Evolutionary conservation across 2,113 vertebrate species (phyloP).

Genomic region (Phasianus colchicus): DNA sequence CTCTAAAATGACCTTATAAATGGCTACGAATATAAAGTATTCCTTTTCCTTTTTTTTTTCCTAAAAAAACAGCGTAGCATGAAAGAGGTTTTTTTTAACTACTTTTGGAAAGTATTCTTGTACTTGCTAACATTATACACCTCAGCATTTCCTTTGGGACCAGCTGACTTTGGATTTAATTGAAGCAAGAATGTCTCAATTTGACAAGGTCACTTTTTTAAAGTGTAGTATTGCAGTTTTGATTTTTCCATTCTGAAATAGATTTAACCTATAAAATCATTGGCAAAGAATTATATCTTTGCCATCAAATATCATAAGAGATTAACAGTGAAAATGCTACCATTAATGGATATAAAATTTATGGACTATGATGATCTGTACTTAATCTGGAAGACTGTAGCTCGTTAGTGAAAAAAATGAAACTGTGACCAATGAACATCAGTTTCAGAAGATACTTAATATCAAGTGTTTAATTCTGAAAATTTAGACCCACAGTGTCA

Average conservation of each 20-base stretch:
- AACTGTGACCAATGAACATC: background rate
- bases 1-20: slow-evolving; percentile 79
- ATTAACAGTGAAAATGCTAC: slow-evolving; percentile 68
- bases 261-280: slow-evolving; percentile 75
- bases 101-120: slow-evolving; percentile 76
- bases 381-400: slow-evolving; percentile 14
- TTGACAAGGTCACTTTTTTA: slow-evolving; percentile 80
- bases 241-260: slow-evolving; percentile 75
- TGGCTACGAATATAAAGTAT: slow-evolving; percentile 77
- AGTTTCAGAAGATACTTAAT: background rate
- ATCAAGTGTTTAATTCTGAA: background rate
- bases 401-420: background rate
- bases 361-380: slow-evolving; percentile 53
- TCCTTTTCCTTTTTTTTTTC: slow-evolving; percentile 15
- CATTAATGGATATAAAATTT: slow-evolving; percentile 71
- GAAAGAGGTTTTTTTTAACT: slow-evolving; percentile 63
- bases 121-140: slow-evolving; percentile 73
- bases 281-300: slow-evolving; percentile 72
- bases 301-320: slow-evolving; percentile 72
- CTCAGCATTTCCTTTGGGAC: slow-evolving; percentile 73
- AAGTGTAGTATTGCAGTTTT: slow-evolving; percentile 69
- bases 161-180: slow-evolving; percentile 78
- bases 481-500: background rate
- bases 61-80: slow-evolving; percentile 60
- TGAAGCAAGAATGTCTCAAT: slow-evolving; percentile 72